Conservation (phyloP, 2,797 vertebrate species). For the Erithacus rubecula region DNA sequence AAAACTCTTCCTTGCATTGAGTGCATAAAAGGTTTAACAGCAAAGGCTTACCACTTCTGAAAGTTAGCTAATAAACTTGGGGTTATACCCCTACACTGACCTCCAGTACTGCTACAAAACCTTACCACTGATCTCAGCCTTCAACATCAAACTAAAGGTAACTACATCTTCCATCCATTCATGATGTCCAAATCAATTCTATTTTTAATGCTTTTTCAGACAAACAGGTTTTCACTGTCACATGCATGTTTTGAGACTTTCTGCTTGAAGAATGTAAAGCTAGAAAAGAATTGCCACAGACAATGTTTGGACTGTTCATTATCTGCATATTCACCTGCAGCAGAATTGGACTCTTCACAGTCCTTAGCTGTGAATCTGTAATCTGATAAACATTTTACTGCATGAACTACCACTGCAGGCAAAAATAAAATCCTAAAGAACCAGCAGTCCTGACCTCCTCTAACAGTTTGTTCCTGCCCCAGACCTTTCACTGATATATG, state of each 20-base stretch:
- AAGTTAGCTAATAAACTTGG: background rate
- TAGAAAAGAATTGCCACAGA: background rate
- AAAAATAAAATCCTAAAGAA: background rate
- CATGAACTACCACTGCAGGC: background rate
- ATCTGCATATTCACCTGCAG: background rate
- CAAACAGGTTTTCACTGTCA: background rate
- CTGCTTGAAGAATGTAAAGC: background rate
- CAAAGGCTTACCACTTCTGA: background rate
- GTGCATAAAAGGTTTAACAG: background rate
- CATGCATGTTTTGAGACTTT: background rate
- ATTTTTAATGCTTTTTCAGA: background rate
- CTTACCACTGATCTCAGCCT: background rate
- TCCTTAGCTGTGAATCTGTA: background rate
- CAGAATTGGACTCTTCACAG: background rate
- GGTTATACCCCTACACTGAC: background rate
- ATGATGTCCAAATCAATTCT: background rate
- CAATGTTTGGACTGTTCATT: background rate
- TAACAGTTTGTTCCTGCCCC: background rate
- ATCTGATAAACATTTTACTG: background rate
- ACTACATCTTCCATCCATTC: background rate
- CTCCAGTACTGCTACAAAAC: background rate
- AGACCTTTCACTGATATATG: background rate
- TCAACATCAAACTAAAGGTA: background rate
- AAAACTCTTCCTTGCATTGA: background rate
- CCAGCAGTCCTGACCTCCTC: background rate